Conservation (phyloP, 2,113 vertebrate species). For the Recurvirostra avosetta region DNA sequence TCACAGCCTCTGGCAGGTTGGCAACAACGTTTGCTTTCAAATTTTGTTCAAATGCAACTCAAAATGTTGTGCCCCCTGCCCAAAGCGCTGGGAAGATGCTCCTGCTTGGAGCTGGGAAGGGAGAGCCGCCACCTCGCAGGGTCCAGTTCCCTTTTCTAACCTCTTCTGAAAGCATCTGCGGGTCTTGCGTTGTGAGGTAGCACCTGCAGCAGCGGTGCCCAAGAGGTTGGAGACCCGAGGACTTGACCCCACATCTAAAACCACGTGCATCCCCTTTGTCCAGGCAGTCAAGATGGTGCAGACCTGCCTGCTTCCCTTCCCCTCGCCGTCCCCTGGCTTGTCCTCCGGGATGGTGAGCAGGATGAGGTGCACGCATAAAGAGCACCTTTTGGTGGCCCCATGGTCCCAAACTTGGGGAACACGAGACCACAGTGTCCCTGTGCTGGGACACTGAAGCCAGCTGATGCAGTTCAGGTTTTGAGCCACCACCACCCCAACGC, state of each 20-base stretch:
- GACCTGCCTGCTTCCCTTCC: not conserved
- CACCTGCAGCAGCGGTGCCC: not conserved
- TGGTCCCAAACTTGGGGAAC: not conserved
- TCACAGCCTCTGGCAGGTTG: not conserved
- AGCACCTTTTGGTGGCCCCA: fast-evolving
- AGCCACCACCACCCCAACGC: not conserved
- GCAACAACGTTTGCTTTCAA: fast-evolving
- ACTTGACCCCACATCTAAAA: not conserved
- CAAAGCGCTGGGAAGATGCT: not conserved
- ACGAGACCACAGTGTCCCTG: fast-evolving
- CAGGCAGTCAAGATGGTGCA: not conserved
- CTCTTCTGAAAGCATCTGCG: not conserved
- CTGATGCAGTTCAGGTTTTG: no score
- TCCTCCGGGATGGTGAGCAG: not conserved
- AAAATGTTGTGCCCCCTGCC: fast-evolving
- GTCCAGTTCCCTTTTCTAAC: not conserved
- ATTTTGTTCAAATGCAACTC: not conserved
- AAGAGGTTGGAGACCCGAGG: not conserved
- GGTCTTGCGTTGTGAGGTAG: fast-evolving
- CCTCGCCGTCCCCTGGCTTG: fast-evolving
- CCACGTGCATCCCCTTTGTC: fast-evolving
- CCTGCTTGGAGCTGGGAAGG: not conserved
- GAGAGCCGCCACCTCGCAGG: fast-evolving
- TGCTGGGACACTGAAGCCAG: not conserved
- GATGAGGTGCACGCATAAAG: fast-evolving